Base-by-base conservation (phyloP, 2,113 vertebrate species). In the Erythrocercus mccallii region DNA sequence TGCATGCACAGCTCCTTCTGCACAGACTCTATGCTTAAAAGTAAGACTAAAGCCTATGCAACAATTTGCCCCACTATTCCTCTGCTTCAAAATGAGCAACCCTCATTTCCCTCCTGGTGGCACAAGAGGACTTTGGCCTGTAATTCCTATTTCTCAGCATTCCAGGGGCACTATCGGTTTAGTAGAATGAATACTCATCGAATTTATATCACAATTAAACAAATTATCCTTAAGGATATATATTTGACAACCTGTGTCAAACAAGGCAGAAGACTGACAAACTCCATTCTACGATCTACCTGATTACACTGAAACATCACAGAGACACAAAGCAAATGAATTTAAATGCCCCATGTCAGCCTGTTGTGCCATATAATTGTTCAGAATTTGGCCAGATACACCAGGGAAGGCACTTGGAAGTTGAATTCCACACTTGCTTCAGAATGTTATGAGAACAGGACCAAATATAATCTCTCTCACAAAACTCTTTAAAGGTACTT, bases 321-420 rank as follows among this genome's bases (percentile, higher is more conserved):
- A 33, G 4, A 18, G 15, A 40, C 23, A 31, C 1, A 35, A 30
- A 50, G 23, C 1, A 68, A 79, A 58, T 10, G 0, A 60, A 5
- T 47, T 54, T 0, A 5, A 79, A 56, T 33, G 7, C 19, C 23
- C 21, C 38, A 15, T 6, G 6, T 6, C 1, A 8, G 30, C 9
- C 14, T 16, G 4, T 2, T 22, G 10, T 31, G 45, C 31, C 35
- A 66, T 19, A 8, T 6, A 82, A 30, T 28, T 44, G 27, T 18
- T 54, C 62, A 72, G 57, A 58, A 58, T 50, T n/a, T 72, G 54
- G 3, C 19, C n/a, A 48, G 24, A 31, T 14, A 44, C 6, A n/a
- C 5, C 3, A 44, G 17, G 17, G 23, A 80, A 92, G 24, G 30
- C 15, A 47, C 10, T 23, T 56, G 33, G 48, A 89, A 72, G 6